phyloP scores from a whole-genome alignment of 2,888 invertebrate species.

The Drosophila meridiana region DNA sequence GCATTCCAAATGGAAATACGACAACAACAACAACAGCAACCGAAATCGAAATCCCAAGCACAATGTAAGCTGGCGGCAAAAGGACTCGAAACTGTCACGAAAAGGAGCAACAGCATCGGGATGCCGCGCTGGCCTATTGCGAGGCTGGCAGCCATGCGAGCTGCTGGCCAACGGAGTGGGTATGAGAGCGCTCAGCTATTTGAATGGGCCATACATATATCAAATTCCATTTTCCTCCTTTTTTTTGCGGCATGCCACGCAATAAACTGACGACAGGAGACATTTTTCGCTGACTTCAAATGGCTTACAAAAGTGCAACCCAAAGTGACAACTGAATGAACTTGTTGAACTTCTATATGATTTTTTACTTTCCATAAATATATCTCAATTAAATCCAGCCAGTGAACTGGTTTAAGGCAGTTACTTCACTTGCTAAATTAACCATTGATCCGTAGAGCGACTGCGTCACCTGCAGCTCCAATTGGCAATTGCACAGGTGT shows the following conservation, averaged over 20 bases:
- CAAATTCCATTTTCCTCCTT: neutral
- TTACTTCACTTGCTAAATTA: constrained; percentile 32
- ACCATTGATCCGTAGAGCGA: constrained; percentile 51
- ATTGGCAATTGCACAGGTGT: constrained; percentile 67
- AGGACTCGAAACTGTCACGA: constrained; percentile 74
- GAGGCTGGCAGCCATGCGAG: constrained; percentile 35
- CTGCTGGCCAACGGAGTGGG: constrained; percentile 29
- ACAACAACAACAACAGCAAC: neutral
- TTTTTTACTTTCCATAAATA: neutral
- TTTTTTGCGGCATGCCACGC: constrained; percentile 29
- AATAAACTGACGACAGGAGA: constrained; percentile 45
- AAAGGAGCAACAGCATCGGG: constrained; percentile 61
- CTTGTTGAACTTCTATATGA: neutral
- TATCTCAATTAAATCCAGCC: neutral
- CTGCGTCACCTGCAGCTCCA: constrained; percentile 59
- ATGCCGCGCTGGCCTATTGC: constrained; percentile 45
- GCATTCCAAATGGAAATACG: constrained; percentile 18
- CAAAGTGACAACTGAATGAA: neutral
- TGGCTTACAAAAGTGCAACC: constrained; percentile 20
- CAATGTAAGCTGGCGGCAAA: constrained; percentile 50
- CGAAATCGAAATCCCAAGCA: constrained; percentile 22
- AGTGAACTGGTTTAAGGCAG: constrained; percentile 37
- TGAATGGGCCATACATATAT: constrained; percentile 40
- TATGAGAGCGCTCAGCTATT: constrained; percentile 50
- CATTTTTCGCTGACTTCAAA: constrained; percentile 52